Evolutionary conservation across 35 echinoderm and acorn worm species (phyloP).

Genomic region (Nesometra sesokonis): DNA sequence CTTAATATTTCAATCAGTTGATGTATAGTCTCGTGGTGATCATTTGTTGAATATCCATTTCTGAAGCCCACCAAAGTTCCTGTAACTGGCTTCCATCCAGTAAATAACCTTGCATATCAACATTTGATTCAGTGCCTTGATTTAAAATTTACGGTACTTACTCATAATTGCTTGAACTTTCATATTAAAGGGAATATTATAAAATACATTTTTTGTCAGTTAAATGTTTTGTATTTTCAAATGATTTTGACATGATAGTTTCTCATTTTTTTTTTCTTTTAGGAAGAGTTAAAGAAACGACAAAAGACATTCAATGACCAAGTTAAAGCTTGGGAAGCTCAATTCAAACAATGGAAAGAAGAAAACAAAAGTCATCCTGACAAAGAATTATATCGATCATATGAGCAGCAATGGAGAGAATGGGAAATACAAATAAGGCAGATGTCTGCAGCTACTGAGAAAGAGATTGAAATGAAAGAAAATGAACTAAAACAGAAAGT

Average conservation of each 20-base stretch:
- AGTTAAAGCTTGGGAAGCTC: conserved; percentile 16
- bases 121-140: too few relatives aligned
- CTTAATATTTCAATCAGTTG: not conserved
- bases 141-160: too few relatives aligned
- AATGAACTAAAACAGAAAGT: not conserved
- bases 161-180: too few relatives aligned
- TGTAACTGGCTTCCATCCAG: too few relatives aligned
- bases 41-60: too few relatives aligned
- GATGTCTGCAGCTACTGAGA: conserved; percentile 18
- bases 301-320: conserved; percentile 21
- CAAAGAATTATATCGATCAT: conserved; percentile 33
- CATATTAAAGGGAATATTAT: not conserved
- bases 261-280: not conserved
- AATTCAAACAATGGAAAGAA: conserved; percentile 51
- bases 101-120: too few relatives aligned
- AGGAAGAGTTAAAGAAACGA: conserved; percentile 32
- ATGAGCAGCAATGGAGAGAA: conserved; percentile 40
- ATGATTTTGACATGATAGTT: too few relatives aligned
- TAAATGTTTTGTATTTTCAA: not conserved
- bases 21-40: too few relatives aligned
- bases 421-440: conserved; percentile 45
- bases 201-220: not conserved
- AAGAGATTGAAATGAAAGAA: conserved; percentile 13
- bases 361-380: conserved; percentile 46
- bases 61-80: too few relatives aligned